Percentiles rank a stretch among this genome's conserved stretches.
Conservation (phyloP, 1,140 invertebrate species). For the Grapholita molesta region DNA sequence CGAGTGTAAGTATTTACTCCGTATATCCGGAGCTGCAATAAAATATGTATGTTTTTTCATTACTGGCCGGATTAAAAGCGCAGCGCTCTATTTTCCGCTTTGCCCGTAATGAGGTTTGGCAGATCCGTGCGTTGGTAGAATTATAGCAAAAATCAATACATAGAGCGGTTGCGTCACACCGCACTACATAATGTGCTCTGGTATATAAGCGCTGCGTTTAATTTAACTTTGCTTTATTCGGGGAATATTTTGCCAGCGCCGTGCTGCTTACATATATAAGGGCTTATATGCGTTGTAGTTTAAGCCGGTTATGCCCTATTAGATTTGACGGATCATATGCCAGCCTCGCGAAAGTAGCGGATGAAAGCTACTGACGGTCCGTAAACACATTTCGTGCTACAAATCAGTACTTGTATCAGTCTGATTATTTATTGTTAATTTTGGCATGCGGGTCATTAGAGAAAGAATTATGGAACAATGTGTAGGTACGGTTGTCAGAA, state of each 20-base stretch:
- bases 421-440: background rate
- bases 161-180: slow-evolving; percentile 9
- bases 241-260: slow-evolving; percentile 5
- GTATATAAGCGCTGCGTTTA: slow-evolving; percentile 11
- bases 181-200: background rate
- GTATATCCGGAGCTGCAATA: background rate
- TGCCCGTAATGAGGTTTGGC: slow-evolving; percentile 8
- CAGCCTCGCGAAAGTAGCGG: background rate
- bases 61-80: background rate
- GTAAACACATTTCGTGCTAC: background rate
- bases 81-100: background rate
- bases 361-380: background rate
- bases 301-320: background rate
- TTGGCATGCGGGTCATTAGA: background rate
- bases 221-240: slow-evolving; percentile 7
- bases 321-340: background rate
- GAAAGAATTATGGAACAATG: background rate
- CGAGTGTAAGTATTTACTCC: background rate
- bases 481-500: background rate
- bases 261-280: background rate
- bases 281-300: background rate
- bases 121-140: slow-evolving; percentile 11
- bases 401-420: slow-evolving; percentile 4
- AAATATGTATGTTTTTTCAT: slow-evolving; percentile 1
- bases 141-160: slow-evolving; percentile 17